Evolutionary conservation across 2,797 vertebrate species (phyloP).

Genomic region (Myotis vivesi): DNA sequence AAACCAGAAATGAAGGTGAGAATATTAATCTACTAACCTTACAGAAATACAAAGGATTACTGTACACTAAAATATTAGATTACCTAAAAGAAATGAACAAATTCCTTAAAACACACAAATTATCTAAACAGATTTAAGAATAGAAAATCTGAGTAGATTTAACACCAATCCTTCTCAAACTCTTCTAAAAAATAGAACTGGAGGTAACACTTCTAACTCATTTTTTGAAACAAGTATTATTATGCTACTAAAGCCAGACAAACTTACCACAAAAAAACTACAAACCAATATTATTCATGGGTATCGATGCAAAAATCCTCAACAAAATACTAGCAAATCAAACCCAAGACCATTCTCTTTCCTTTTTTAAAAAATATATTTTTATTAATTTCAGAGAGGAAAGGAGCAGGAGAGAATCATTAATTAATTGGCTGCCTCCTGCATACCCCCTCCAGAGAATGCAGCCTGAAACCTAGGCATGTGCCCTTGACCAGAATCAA

Average conservation of each 20-base stretch:
- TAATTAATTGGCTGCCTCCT: too few species aligned
- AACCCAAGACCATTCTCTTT: neutral
- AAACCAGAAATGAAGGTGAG: neutral
- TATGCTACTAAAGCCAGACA: neutral
- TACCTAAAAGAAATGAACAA: neutral
- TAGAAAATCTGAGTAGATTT: constrained; percentile 16
- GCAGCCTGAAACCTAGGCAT: too few species aligned
- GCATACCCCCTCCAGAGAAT: too few species aligned
- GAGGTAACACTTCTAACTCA: neutral
- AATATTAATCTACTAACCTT: neutral
- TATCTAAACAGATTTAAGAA: neutral
- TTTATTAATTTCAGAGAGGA: too few species aligned
- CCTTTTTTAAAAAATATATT: too few species aligned
- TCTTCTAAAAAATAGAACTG: neutral
- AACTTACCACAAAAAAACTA: neutral
- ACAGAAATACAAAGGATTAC: neutral
- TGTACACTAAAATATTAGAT: neutral
- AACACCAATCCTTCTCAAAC: neutral
- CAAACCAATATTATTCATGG: neutral
- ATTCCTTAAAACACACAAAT: constrained; percentile 40
- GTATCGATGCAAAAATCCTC: neutral
- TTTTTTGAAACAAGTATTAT: neutral
- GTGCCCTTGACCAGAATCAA: too few species aligned
- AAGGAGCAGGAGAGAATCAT: too few species aligned
- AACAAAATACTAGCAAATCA: constrained; percentile 11